A percentile compares a stretch with the other conserved stretches of the same genome.
phyloP scores from a whole-genome alignment of 1,140 invertebrate species.

The Drosophila ercepeae region DNA sequence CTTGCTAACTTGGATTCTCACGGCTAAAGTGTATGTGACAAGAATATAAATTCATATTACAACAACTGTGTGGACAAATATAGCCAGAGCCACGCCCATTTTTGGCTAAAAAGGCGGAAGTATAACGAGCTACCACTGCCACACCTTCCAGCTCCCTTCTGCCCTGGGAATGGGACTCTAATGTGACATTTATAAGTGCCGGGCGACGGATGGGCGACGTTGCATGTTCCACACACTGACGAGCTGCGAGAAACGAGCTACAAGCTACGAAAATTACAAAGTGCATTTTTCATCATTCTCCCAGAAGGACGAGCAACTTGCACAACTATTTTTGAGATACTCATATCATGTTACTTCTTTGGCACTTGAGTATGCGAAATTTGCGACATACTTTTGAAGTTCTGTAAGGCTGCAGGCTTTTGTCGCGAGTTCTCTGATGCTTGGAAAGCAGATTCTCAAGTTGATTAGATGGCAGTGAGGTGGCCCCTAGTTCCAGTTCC shows the following conservation, averaged over 20 bases:
- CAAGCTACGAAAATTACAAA: conserved; percentile 75
- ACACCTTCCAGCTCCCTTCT: not conserved
- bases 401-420: conserved; percentile 12
- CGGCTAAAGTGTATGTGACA: conserved; percentile 44
- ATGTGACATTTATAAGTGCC: conserved; percentile 78
- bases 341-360: conserved; percentile 47
- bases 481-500: not conserved
- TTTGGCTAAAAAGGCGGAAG: conserved; percentile 22
- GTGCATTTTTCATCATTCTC: conserved; percentile 74
- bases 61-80: conserved; percentile 41
- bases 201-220: conserved; percentile 62
- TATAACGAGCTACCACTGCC: conserved; percentile 59
- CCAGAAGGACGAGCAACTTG: conserved; percentile 45
- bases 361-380: conserved; percentile 41
- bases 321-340: conserved; percentile 50
- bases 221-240: conserved; percentile 65
- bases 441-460: not conserved
- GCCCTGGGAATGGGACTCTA: conserved; percentile 54
- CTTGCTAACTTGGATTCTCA: conserved; percentile 29
- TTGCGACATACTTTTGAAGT: conserved; percentile 40
- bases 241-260: conserved; percentile 51
- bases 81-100: conserved; percentile 27
- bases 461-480: conserved; percentile 25
- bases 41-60: conserved; percentile 56
- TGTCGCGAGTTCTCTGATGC: not conserved